Evolutionary conservation across 2,113 vertebrate species (phyloP).

Genomic region (Seriola rivoliana): DNA sequence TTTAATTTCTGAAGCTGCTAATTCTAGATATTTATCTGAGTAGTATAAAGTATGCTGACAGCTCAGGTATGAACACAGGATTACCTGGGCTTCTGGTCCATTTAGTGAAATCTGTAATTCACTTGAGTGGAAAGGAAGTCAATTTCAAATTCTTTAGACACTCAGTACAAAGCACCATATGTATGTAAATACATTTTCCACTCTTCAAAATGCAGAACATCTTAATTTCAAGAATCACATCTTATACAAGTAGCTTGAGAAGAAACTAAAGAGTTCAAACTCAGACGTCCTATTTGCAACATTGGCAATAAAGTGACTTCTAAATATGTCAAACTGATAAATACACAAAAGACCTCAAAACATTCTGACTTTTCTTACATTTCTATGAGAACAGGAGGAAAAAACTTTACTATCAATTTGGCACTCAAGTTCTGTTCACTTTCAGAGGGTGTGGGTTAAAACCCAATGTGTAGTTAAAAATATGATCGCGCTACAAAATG

Average conservation of each 20-base stretch:
- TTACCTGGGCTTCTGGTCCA: background rate
- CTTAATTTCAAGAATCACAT: background rate
- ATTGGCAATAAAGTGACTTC: background rate
- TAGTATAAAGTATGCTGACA: background rate
- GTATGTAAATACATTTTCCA: background rate
- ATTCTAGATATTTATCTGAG: background rate
- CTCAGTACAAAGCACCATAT: background rate
- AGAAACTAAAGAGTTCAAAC: background rate
- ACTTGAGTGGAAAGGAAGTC: background rate
- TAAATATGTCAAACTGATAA: background rate
- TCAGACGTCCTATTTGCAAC: background rate
- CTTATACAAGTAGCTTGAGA: slow-evolving; percentile 11
- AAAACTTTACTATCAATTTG: background rate
- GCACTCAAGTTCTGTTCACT: background rate
- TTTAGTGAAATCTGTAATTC: background rate
- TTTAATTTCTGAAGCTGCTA: background rate
- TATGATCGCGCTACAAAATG: background rate
- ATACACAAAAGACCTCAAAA: background rate
- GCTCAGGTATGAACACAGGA: background rate
- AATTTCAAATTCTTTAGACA: background rate
- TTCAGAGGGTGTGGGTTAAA: background rate
- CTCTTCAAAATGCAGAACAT: background rate
- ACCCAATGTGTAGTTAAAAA: background rate
- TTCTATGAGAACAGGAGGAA: background rate
- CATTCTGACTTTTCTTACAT: background rate